Evolutionary conservation across 2,888 invertebrate species (phyloP).

Genomic region (Sthenelais limicola): DNA sequence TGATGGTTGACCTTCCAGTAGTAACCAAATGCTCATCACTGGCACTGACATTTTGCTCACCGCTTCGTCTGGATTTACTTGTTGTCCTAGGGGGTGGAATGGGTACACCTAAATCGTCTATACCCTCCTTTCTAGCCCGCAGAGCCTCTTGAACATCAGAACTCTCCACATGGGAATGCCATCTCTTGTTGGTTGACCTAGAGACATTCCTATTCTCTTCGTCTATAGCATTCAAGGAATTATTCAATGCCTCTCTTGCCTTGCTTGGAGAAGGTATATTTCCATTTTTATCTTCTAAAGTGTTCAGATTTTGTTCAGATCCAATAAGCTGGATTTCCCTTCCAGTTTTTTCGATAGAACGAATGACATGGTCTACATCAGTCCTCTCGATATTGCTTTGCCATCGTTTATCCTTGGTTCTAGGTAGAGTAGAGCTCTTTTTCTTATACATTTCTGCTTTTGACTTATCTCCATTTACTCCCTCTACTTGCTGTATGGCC

Average conservation of each 20-base stretch:
- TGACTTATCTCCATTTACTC: too few species aligned
- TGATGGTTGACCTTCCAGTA: neutral
- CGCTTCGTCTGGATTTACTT: neutral
- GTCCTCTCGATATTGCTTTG: constrained; percentile 57
- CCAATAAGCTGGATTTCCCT: constrained; percentile 56
- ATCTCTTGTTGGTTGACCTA: constrained; percentile 16
- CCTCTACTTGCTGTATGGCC: constrained; percentile 26
- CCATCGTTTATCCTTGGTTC: constrained; percentile 44
- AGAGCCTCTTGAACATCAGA: constrained; percentile 13
- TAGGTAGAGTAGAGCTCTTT: too few species aligned
- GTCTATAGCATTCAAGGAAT: constrained; percentile 32
- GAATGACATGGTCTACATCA: constrained; percentile 64
- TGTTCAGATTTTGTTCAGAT: neutral
- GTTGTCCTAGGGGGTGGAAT: constrained; percentile 41
- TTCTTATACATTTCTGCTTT: neutral
- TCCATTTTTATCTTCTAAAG: constrained; percentile 8
- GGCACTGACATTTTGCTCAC: too few species aligned
- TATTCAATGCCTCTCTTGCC: constrained; percentile 4
- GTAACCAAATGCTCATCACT: neutral
- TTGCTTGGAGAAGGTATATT: neutral
- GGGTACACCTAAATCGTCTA: constrained; percentile 18
- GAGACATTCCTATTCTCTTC: constrained; percentile 14
- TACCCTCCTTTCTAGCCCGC: neutral
- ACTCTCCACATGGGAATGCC: constrained; percentile 25
- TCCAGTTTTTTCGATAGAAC: constrained; percentile 64